Conservation (phyloP, 2,888 invertebrate species). For the Pristionchus fissidentatus region DNA sequence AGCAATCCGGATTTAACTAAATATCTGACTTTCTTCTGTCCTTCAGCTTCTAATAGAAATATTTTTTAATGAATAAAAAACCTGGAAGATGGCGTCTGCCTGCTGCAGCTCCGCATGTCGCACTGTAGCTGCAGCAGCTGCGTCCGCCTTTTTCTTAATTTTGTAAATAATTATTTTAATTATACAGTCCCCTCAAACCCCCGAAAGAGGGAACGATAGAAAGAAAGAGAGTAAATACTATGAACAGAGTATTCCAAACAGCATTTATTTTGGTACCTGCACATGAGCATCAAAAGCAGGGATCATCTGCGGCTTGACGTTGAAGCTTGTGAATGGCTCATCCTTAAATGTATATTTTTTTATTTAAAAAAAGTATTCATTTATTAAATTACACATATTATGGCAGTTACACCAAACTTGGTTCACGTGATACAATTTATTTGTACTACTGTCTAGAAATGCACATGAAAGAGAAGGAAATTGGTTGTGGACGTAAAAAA, state of each 20-base stretch:
- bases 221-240: neutral
- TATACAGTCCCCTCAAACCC: too few species aligned
- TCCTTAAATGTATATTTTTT: neutral
- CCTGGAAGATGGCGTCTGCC: slow-evolving; percentile 69
- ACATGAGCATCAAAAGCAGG: neutral
- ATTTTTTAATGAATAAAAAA: neutral
- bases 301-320: slow-evolving; percentile 18
- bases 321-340: neutral
- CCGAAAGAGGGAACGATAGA: too few species aligned
- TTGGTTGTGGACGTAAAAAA: neutral
- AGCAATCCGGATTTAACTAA: too few species aligned
- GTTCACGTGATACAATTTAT: too few species aligned
- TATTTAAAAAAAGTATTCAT: too few species aligned
- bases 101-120: slow-evolving; percentile 59
- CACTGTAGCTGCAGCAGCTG: slow-evolving; percentile 11
- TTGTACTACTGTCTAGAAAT: too few species aligned
- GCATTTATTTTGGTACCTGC: neutral
- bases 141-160: neutral
- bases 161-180: too few species aligned
- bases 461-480: too few species aligned
- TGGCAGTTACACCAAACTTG: too few species aligned
- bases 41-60: too few species aligned
- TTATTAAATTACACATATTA: too few species aligned
- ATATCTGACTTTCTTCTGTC: too few species aligned
- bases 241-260: neutral